Base-by-base conservation (phyloP, 2,113 vertebrate genomes). In the Bufo bufo region DNA sequence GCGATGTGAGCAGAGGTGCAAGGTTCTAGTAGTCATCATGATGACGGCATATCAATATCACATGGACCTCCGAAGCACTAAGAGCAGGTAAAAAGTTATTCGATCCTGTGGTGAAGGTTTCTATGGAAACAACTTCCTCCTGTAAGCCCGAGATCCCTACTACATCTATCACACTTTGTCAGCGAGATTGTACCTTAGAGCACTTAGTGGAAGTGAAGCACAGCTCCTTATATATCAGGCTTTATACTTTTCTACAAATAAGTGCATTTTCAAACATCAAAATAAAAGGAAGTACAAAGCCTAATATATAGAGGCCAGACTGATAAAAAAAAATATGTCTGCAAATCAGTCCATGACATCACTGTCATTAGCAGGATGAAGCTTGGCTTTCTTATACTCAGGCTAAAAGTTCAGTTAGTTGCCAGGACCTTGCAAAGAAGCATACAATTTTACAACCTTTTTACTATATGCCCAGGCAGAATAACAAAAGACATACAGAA, bases 91-190 rank as follows among this genome's bases (percentile, higher is more conserved):
- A 66, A 90, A 92, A 92, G 82, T 90, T 91, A 59, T 79, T 85
- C 89, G 87, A 71, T 89, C 69, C 91, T 90, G 89, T 90, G 88
- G 87, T 92, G 89, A 85, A 78, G 78, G 89, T 90, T 93, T 90
- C 87, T 92, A 92, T 90, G 90, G 91, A 87, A 91, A 91, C 81
- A 74, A 89, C 89, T 89, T 92, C 80, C 89, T 89, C 50, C 82
- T 17, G 82, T 23, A 89, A 90, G 89, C 82, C 86, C 77, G 43
- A 10, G 54, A 47, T n/a, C 4, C 49, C 86, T 86, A 1, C 4
- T 2, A 19, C n/a, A 3, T 90, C 91, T 90, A 77, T 91, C 84
- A 93, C 86, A 81, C 84, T 92, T 92, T 91, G 88, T 93, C 87
- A 90, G 87, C 90, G 90, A 91, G 50, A 14, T 91, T 78, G 83